Percentiles rank a stretch among this genome's conserved stretches.
phyloP scores from a whole-genome alignment of 2,797 vertebrate species.

The Crocodylus rhombifer region DNA sequence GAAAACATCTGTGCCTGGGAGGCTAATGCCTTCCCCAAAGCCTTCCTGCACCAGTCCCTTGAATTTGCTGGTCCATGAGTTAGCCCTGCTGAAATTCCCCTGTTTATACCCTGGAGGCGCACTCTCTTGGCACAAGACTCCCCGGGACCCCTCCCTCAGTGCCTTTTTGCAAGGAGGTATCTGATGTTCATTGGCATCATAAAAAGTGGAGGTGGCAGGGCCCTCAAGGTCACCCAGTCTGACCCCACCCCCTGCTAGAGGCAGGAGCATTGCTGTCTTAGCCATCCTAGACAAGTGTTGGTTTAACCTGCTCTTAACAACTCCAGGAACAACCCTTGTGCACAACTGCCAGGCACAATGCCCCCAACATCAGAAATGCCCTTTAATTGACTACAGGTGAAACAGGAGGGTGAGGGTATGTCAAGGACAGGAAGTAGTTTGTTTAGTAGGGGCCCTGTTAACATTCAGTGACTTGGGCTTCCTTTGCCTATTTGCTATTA shows the following conservation, averaged over 20 bases:
- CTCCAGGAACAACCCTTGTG: too few species aligned
- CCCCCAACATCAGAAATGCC: too few species aligned
- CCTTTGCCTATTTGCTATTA: constrained; percentile 52
- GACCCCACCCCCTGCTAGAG: too few species aligned
- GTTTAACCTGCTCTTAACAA: too few species aligned
- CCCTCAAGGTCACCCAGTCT: too few species aligned
- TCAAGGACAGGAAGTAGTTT: too few species aligned
- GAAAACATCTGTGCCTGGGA: neutral
- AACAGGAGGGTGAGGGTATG: too few species aligned
- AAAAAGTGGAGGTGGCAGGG: too few species aligned
- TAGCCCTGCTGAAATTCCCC: neutral
- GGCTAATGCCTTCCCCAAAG: neutral
- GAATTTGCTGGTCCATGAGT: neutral
- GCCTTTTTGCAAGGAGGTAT: neutral
- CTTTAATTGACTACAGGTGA: too few species aligned
- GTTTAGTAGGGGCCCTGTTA: neutral
- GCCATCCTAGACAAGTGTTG: too few species aligned
- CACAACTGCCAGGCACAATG: too few species aligned
- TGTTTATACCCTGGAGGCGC: neutral
- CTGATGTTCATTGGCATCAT: neutral
- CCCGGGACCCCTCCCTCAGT: neutral
- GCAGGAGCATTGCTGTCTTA: too few species aligned
- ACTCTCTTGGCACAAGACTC: neutral
- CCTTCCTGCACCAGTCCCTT: rapidly evolving
- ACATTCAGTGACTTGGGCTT: constrained; percentile 40